Evolutionary conservation across 2,797 vertebrate genomes (phyloP).

Genomic region (Tamandua tetradactyla): DNA sequence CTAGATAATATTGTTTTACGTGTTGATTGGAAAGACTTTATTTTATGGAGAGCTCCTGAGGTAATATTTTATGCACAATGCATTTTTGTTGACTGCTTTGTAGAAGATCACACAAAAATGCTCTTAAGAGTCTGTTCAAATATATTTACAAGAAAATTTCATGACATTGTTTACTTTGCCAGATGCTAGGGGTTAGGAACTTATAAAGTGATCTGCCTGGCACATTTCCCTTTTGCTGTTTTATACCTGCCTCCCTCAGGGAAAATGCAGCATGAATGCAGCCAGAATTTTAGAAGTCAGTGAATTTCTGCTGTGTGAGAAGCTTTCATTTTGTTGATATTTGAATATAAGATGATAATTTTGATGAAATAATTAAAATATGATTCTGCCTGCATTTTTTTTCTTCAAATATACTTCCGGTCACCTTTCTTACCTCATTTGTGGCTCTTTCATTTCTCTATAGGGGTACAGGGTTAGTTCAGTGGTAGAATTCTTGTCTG

Average conservation of each 20-base stretch:
- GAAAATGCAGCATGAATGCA: background rate
- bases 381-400: background rate
- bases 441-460: background rate
- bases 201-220: background rate
- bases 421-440: background rate
- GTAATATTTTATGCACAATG: background rate
- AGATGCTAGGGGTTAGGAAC: background rate
- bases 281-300: background rate
- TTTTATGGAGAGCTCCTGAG: background rate
- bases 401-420: background rate
- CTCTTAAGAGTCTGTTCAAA: background rate
- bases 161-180: background rate
- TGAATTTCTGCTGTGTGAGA: background rate
- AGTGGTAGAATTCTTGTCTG: no score
- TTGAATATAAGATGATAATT: background rate
- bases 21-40: background rate
- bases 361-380: conserved; percentile 1
- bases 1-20: background rate
- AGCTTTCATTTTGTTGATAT: background rate
- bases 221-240: background rate
- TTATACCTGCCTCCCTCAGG: background rate
- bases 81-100: background rate
- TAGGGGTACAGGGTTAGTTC: no score
- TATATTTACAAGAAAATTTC: conserved; percentile 21
- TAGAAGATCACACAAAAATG: background rate